These are phyloP conservation scores for Atlantisia rogersi DNA, from an alignment of 2,113 vertebrate species.

Conservation along the genomic window DNA sequence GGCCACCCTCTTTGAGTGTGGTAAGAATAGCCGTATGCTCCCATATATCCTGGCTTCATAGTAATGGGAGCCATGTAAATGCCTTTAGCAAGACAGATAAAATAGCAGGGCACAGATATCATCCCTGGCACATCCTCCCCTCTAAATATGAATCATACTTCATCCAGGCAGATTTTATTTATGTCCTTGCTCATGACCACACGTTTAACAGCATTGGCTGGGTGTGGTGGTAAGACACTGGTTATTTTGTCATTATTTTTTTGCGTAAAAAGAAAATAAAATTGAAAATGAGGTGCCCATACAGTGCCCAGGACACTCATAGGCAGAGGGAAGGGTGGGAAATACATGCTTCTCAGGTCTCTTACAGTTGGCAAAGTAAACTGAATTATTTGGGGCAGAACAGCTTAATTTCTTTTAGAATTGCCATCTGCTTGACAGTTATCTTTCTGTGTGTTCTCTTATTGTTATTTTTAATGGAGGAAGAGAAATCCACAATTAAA, in stretches of 20 bases:
- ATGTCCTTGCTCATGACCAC: not conserved
- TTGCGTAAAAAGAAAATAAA: not conserved
- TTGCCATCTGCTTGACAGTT: not conserved
- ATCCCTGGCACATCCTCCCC: not conserved
- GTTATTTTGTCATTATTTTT: not conserved
- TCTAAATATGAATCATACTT: not conserved
- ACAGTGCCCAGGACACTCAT: not conserved
- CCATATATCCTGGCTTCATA: not conserved
- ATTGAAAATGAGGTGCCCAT: not conserved
- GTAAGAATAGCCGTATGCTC: constrained; percentile 1
- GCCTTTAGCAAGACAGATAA: constrained; percentile 17
- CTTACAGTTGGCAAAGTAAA: not conserved
- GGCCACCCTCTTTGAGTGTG: not conserved
- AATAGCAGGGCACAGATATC: constrained; percentile 15
- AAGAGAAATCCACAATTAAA: not conserved
- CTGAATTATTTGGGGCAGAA: not conserved
- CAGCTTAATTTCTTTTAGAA: not conserved
- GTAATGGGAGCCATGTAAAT: not conserved
- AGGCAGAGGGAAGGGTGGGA: not conserved
- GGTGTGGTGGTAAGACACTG: not conserved
- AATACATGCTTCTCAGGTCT: not conserved
- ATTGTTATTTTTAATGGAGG: not conserved
- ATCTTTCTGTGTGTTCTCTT: not conserved
- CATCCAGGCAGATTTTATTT: not conserved
- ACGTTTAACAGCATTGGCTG: not conserved